Evolutionary conservation across 2,888 invertebrate genomes (phyloP).

Genomic region (Tyria jacobaeae): DNA sequence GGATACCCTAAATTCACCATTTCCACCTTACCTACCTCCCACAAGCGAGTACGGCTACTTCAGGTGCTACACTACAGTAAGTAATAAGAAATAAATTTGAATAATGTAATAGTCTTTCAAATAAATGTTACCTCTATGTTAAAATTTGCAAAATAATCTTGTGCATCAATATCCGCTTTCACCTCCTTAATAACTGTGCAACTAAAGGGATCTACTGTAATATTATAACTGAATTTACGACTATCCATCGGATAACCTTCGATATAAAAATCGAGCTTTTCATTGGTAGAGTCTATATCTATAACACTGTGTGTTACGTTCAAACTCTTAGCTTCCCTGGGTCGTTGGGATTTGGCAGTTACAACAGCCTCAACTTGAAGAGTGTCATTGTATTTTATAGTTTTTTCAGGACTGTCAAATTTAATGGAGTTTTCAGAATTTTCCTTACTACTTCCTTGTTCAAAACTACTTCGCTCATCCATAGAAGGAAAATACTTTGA

Average conservation of each 20-base stretch:
- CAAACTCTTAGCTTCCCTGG: slow-evolving; percentile 10
- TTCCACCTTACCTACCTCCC: no score
- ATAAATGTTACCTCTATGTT: slow-evolving; percentile 70
- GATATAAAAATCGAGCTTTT: slow-evolving; percentile 65
- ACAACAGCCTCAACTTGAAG: slow-evolving; percentile 55
- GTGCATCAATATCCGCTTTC: slow-evolving; percentile 66
- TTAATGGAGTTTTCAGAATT: slow-evolving; percentile 49
- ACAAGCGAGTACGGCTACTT: no score
- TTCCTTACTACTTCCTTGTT: slow-evolving; percentile 49
- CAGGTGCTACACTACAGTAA: no score
- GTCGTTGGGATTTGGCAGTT: slow-evolving; percentile 34
- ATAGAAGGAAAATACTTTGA: slow-evolving; percentile 65
- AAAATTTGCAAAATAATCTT: slow-evolving; percentile 64
- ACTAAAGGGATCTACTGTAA: slow-evolving; percentile 46
- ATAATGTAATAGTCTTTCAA: no score
- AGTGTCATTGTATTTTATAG: slow-evolving; percentile 43
- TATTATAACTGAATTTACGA: slow-evolving; percentile 56
- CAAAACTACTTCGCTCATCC: slow-evolving; percentile 55
- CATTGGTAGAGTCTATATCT: slow-evolving; percentile 49
- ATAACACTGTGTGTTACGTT: slow-evolving; percentile 24
- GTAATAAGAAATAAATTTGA: no score
- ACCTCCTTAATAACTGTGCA: slow-evolving; percentile 58
- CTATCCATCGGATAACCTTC: slow-evolving; percentile 55
- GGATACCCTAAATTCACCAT: no score
- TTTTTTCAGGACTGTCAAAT: slow-evolving; percentile 43